Evolutionary conservation across 2,888 invertebrate genomes (phyloP).

Genomic region (Calameuta pallipes): DNA sequence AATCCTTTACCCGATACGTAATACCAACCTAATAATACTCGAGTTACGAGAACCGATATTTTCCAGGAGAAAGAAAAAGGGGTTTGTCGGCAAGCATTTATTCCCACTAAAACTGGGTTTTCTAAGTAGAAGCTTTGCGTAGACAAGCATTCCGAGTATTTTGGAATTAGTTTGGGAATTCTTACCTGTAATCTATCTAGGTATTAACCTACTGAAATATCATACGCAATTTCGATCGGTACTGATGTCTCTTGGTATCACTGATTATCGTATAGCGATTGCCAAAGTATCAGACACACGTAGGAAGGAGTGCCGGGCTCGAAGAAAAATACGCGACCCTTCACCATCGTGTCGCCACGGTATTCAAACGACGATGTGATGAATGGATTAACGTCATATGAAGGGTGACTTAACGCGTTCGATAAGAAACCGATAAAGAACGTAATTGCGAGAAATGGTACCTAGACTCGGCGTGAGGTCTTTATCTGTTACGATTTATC

Average conservation of each 20-base stretch:
- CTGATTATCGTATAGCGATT: not conserved
- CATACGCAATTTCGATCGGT: not conserved
- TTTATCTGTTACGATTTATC: constrained; percentile 28
- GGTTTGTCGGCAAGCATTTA: constrained; percentile 27
- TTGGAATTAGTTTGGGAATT: not conserved
- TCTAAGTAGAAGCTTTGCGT: constrained; percentile 35
- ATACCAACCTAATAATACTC: constrained; percentile 37
- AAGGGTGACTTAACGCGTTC: constrained; percentile 15
- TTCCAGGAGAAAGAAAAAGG: constrained; percentile 29
- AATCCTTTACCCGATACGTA: not conserved
- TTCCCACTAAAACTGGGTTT: constrained; percentile 36
- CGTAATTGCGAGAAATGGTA: constrained; percentile 42
- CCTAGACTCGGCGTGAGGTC: constrained; percentile 43
- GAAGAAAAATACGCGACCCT: not conserved
- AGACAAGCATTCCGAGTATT: not conserved
- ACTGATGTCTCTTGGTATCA: not conserved
- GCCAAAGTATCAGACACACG: not conserved
- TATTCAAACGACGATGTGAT: constrained; percentile 34
- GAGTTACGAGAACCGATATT: constrained; percentile 36
- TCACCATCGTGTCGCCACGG: constrained; percentile 15
- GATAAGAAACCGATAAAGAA: constrained; percentile 47
- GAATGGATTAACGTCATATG: constrained; percentile 36
- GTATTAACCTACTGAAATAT: not conserved
- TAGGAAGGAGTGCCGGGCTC: not conserved
- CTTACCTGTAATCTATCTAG: not conserved